A percentile compares a stretch with the other conserved stretches of the same genome.
phyloP scores from a whole-genome alignment of 2,113 vertebrate species.

The Anguilla rostrata region DNA sequence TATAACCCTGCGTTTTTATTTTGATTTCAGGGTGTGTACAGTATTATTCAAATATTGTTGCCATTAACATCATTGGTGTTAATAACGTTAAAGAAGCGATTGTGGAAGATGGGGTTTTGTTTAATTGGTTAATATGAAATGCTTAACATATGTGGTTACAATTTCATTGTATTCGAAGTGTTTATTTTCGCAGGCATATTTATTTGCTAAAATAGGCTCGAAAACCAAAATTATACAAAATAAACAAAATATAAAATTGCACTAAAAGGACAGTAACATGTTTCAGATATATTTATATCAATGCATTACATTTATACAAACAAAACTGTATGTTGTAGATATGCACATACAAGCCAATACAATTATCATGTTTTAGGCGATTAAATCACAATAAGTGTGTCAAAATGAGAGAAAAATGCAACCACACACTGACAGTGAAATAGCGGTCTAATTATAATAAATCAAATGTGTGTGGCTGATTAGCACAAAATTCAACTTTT shows the following conservation, averaged over 20 bases:
- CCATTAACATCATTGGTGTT: neutral
- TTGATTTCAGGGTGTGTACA: neutral
- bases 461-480: neutral
- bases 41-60: neutral
- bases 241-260: too few species aligned
- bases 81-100: neutral
- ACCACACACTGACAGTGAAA: neutral
- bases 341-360: too few species aligned
- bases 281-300: too few species aligned
- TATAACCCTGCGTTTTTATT: neutral
- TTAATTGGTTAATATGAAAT: neutral
- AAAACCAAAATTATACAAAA: too few species aligned
- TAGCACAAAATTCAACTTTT: neutral
- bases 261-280: too few species aligned
- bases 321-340: too few species aligned
- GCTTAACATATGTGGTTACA: neutral
- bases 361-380: neutral
- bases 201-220: too few species aligned
- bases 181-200: too few species aligned
- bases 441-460: neutral
- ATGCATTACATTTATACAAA: too few species aligned
- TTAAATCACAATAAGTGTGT: neutral
- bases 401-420: neutral
- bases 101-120: neutral
- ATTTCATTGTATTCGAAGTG: neutral